Conservation (phyloP, 2,888 invertebrate species). For the Baccha elongata region DNA sequence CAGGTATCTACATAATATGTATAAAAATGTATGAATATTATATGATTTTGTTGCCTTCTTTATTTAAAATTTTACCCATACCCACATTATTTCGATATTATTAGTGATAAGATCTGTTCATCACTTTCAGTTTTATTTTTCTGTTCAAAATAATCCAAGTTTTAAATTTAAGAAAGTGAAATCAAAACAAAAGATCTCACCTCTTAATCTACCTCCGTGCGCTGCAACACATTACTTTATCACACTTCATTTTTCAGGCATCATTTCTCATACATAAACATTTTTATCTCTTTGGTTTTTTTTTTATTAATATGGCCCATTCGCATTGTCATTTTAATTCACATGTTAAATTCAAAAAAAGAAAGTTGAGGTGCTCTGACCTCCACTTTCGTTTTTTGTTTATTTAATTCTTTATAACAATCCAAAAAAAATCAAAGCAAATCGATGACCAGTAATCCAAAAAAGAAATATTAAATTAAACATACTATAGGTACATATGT, state of each 20-base stretch:
- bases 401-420: not conserved
- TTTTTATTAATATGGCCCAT: slow-evolving; percentile 1
- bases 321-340: slow-evolving; percentile 54
- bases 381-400: slow-evolving; percentile 61
- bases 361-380: slow-evolving; percentile 47
- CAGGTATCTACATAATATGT: too few relatives aligned
- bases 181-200: slow-evolving; percentile 11
- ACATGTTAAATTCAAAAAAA: slow-evolving; percentile 37
- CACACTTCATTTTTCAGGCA: not conserved
- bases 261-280: slow-evolving; percentile 1
- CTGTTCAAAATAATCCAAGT: not conserved
- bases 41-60: too few relatives aligned
- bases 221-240: not conserved
- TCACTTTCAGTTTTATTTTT: not conserved
- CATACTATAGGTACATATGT: too few relatives aligned
- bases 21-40: too few relatives aligned
- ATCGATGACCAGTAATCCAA: slow-evolving; percentile 19
- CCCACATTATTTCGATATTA: too few relatives aligned
- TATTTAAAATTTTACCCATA: too few relatives aligned
- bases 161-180: slow-evolving; percentile 11
- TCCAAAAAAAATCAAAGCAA: not conserved
- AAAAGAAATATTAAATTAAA: slow-evolving; percentile 6
- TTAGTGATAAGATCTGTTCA: not conserved
- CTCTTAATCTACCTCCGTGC: slow-evolving; percentile 6
- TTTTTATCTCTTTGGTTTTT: not conserved